Evolutionary conservation across 2,113 vertebrate genomes (phyloP).

Genomic region (Empidonax alnorum): DNA sequence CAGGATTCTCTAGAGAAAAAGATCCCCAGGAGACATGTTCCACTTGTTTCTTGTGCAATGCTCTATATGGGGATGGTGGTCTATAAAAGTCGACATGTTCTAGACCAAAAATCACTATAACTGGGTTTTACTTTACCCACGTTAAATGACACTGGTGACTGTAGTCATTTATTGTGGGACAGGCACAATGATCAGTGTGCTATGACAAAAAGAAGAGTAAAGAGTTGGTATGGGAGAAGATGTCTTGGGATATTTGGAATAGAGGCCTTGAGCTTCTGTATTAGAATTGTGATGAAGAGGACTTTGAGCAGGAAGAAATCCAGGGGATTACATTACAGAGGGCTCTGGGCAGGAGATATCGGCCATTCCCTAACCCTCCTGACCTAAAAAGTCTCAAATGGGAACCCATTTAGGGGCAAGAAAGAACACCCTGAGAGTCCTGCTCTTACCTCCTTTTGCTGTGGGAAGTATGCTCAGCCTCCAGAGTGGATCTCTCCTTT

Average conservation of each 20-base stretch:
- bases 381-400: not conserved
- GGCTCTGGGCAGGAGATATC: not conserved
- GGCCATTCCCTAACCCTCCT: not conserved
- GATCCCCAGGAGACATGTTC: not conserved
- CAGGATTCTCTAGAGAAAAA: conserved; percentile 22
- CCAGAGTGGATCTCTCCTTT: not conserved
- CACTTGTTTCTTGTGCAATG: not conserved
- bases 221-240: not conserved
- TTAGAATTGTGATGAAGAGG: not conserved
- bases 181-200: not conserved
- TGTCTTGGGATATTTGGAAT: not conserved
- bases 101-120: not conserved
- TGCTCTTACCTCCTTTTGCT: not conserved
- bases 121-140: not conserved
- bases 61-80: not conserved
- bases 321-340: not conserved
- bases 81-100: not conserved
- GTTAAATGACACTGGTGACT: not conserved
- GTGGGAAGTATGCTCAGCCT: not conserved
- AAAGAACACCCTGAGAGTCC: not conserved
- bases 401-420: not conserved
- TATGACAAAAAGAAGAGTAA: not conserved
- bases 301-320: not conserved
- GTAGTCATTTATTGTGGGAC: not conserved
- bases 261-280: not conserved